phyloP scores from a whole-genome alignment of 2,888 invertebrate species.

The Leptogaster cylindrica region DNA sequence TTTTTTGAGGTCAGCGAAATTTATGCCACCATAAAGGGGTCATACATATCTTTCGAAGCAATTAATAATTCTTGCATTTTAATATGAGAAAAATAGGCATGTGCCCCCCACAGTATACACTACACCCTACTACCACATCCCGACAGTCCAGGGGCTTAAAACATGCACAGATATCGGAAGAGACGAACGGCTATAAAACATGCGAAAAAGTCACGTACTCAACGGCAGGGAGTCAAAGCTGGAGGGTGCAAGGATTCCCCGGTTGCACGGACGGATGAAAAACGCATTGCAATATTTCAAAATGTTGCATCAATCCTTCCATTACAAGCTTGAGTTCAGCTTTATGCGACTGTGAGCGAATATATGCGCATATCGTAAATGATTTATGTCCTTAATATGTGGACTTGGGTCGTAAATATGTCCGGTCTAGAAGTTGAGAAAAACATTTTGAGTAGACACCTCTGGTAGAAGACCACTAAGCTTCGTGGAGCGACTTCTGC shows the following conservation, averaged over 20 bases:
- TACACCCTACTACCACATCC: not conserved
- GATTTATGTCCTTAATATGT: conserved; percentile 48
- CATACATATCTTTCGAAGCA: conserved; percentile 12
- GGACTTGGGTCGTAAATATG: conserved; percentile 45
- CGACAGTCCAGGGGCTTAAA: not conserved
- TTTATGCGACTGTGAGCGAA: conserved; percentile 43
- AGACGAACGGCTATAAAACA: conserved; percentile 45
- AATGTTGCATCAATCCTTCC: conserved; percentile 47
- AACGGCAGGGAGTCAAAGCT: conserved; percentile 12
- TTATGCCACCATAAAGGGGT: not conserved
- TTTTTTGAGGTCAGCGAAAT: not conserved
- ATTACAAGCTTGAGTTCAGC: conserved; percentile 46
- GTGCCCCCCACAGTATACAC: not conserved
- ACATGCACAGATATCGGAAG: conserved; percentile 39
- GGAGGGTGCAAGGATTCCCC: conserved; percentile 1
- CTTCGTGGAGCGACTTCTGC: conserved; percentile 2
- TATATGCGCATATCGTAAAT: conserved; percentile 44
- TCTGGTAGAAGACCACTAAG: conserved; percentile 27
- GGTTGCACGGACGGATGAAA: conserved; percentile 45
- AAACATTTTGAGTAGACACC: conserved; percentile 37
- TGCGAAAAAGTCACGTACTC: conserved; percentile 45
- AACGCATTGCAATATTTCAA: conserved; percentile 46
- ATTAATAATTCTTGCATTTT: conserved; percentile 31
- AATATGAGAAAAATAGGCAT: conserved; percentile 12
- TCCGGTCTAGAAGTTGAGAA: conserved; percentile 37